Evolutionary conservation across 92 coral and sea anemone genomes (phyloP), one percentile per base, ranked within the genome.

Genomic region (Porites cylindrica): DNA sequence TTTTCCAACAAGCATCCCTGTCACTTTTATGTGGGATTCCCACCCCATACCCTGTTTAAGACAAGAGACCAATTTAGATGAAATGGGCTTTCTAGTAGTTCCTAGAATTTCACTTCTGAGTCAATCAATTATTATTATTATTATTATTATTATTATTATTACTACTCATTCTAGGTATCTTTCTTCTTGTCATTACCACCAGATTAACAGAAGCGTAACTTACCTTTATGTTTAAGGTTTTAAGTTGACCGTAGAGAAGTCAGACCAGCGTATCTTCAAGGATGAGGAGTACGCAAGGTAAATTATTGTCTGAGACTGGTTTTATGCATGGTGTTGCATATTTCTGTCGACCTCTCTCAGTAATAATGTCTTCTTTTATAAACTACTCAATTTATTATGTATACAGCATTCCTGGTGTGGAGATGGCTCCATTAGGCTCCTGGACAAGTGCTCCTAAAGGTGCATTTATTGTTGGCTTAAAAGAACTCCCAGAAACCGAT

Each of bases 391-490:
- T 52, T 54, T 1, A 63, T 12, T 66, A 19, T 9, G 6, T 60
- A 6, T 67, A 56, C 80, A 92, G 95, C 66, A 91, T 94, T 89
- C 79, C 91, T 68, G 95, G 96, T 1, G 85, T 91, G 50, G 93
- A 89, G 17, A 72, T 95, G 75, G 93, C 90, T 8, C 80, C 93
- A 5, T 75, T 84, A 58, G 98, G 92, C 18, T 77, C 92, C n/a
- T 90, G 98, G 89, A 74, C 89, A 80, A 82, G 72, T 66, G 93
- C 98, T 19, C 98, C 98, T 24, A 93, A 93, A 77, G 96, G 86
- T 84, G 98, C 98, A 17, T 60, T 95, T 14, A 86, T 95, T 67
- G 86, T 94, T 79, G 98, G 98, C 47, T 61, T 95, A 51, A 95
- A 95, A 77, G 96, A 93, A 47, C 78, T 95, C 71, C 92, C 91